phyloP scores from a whole-genome alignment of 2,113 vertebrate species.

The Thryonomys swinderianus region DNA sequence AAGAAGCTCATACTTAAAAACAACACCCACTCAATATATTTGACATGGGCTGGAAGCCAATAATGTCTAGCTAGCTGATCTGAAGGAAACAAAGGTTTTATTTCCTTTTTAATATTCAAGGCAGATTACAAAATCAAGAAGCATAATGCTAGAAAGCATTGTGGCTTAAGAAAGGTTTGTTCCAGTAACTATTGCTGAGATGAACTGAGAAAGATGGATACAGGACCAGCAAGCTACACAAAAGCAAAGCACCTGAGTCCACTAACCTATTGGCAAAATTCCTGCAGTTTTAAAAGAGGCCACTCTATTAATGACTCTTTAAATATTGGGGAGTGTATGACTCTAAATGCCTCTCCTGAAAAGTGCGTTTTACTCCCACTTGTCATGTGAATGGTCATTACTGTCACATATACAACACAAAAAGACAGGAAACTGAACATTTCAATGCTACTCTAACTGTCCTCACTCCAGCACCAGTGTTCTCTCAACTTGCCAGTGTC shows the following conservation, averaged over 20 bases:
- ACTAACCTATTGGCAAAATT: slow-evolving; percentile 23
- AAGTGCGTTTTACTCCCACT: not conserved
- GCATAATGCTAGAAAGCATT: slow-evolving; percentile 1
- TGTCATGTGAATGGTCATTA: not conserved
- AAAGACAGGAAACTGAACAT: not conserved
- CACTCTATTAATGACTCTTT: not conserved
- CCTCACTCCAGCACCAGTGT: not conserved
- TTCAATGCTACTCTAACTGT: not conserved
- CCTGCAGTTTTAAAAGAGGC: slow-evolving; percentile 47
- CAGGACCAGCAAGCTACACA: slow-evolving; percentile 54
- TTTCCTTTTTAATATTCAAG: not conserved
- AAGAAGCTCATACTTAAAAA: slow-evolving; percentile 66
- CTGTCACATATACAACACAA: slow-evolving; percentile 44
- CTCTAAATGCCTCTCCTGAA: not conserved
- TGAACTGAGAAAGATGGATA: slow-evolving; percentile 37
- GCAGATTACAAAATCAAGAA: slow-evolving; percentile 52
- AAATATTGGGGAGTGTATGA: not conserved
- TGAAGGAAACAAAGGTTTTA: slow-evolving; percentile 27
- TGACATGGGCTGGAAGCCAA: slow-evolving; percentile 23
- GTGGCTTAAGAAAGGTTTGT: slow-evolving; percentile 14
- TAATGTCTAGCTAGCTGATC: slow-evolving; percentile 20
- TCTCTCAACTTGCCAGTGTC: not conserved
- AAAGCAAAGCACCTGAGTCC: slow-evolving; percentile 7
- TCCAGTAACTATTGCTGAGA: not conserved
- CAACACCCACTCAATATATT: slow-evolving; percentile 22